A percentile compares a stretch with the other conserved stretches of the same genome.
Evolutionary conservation across 1,140 invertebrate species (phyloP).

Genomic region (Drosophila lowei): DNA sequence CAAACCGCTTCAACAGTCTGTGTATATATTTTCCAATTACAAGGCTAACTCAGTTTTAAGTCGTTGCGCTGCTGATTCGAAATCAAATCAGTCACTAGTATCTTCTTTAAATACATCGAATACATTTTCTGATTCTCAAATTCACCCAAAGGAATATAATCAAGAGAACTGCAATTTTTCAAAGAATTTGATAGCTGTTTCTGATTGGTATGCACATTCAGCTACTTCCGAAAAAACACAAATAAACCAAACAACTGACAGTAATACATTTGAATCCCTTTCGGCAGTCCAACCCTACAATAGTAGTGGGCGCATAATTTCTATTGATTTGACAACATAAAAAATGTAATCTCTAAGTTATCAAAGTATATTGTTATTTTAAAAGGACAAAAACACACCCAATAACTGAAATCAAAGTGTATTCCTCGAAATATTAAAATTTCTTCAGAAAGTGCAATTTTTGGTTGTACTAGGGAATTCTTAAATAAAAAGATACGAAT

Average conservation of each 20-base stretch:
- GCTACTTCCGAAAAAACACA: constrained; percentile 49
- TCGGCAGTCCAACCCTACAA: constrained; percentile 55
- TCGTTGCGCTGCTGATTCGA: constrained; percentile 48
- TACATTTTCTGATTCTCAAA: constrained; percentile 45
- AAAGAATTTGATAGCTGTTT: constrained; percentile 55
- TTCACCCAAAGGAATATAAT: constrained; percentile 60
- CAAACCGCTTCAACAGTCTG: constrained; percentile 73
- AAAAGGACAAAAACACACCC: constrained; percentile 43
- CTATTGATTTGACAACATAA: constrained; percentile 80
- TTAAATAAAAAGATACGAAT: no score
- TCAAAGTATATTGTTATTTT: constrained; percentile 64
- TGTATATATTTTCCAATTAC: constrained; percentile 81
- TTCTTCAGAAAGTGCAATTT: no score
- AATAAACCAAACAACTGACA: constrained; percentile 40
- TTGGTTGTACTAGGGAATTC: no score
- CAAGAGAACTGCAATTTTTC: constrained; percentile 73
- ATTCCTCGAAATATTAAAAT: not conserved
- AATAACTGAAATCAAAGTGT: not conserved
- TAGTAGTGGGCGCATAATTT: constrained; percentile 68
- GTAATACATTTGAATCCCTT: constrained; percentile 47
- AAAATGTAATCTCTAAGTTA: constrained; percentile 29
- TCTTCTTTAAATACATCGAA: constrained; percentile 44
- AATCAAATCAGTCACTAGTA: constrained; percentile 44
- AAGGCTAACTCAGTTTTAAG: constrained; percentile 69
- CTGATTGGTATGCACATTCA: constrained; percentile 58